phyloP scores from a whole-genome alignment of 2,797 vertebrate species.

The Micropoecilia bifurca region DNA sequence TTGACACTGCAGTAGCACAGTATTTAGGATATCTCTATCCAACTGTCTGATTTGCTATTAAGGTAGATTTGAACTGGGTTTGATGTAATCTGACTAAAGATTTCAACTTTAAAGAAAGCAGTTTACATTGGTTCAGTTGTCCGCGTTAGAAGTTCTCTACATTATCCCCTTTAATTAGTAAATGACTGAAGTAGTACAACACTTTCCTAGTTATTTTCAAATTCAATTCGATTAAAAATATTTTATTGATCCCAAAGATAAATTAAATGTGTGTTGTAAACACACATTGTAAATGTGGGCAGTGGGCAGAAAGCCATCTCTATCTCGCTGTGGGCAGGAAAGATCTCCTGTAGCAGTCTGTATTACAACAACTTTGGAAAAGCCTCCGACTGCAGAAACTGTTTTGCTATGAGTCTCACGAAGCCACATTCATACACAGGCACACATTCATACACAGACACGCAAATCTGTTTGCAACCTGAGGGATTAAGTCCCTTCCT shows the following conservation, averaged over 20 bases:
- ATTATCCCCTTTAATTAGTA: background rate
- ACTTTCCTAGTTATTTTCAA: background rate
- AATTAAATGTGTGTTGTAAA: no score
- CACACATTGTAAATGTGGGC: no score
- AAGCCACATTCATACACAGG: background rate
- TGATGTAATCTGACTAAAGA: background rate
- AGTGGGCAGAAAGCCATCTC: no score
- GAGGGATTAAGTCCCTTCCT: background rate
- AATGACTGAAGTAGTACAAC: background rate
- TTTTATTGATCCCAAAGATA: no score
- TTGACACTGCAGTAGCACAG: background rate
- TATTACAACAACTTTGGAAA: no score
- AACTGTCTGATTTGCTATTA: background rate
- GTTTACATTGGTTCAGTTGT: background rate
- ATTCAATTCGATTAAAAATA: no score
- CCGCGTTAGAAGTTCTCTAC: background rate
- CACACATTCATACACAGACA: background rate
- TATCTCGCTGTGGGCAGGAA: no score
- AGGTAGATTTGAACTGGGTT: background rate
- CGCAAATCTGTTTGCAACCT: background rate
- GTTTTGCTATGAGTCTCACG: no score
- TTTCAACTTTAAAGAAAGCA: background rate
- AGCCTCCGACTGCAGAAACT: no score
- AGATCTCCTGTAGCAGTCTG: no score
- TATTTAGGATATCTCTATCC: background rate